Percentiles rank a stretch among this genome's conserved stretches.
These are phyloP conservation scores for Myrmecophaga tridactyla DNA, from an alignment of 2,113 vertebrate species.

Conservation along the genomic window DNA sequence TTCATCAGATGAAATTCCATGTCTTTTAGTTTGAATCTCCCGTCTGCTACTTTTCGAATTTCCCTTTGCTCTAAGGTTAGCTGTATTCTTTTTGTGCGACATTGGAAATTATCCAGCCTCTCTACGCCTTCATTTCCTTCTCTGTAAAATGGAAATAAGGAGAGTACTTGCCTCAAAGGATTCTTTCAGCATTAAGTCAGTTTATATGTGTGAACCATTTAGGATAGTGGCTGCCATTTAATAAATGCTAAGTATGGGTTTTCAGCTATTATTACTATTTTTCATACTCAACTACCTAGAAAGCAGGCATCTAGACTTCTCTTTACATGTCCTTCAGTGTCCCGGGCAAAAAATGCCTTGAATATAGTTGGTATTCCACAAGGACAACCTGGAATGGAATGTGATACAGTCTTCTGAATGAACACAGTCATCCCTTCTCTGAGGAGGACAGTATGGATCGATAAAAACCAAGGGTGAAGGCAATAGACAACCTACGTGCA, in stretches of 20 bases:
- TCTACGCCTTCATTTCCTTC: neutral
- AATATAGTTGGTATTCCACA: neutral
- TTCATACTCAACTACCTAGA: neutral
- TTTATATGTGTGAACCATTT: neutral
- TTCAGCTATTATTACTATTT: neutral
- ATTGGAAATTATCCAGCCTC: neutral
- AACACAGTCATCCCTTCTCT: neutral
- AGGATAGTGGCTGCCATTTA: neutral
- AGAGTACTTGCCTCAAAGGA: neutral
- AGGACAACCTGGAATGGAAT: neutral
- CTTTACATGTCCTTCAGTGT: neutral
- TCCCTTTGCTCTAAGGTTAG: neutral
- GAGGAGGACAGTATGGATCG: neutral
- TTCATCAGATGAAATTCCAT: neutral
- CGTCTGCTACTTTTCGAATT: neutral
- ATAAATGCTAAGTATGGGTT: neutral
- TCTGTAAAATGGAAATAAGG: neutral
- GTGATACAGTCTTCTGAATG: neutral
- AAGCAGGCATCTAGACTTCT: neutral
- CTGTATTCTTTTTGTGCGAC: neutral
- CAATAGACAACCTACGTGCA: fast-evolving
- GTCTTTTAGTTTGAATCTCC: neutral
- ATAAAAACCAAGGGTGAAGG: neutral
- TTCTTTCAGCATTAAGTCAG: neutral
- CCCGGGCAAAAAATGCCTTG: neutral